A percentile compares a stretch with the other conserved stretches of the same genome.
These are phyloP conservation scores for Helogale parvula DNA, from an alignment of 2,113 vertebrate species.

Conservation along the genomic window DNA sequence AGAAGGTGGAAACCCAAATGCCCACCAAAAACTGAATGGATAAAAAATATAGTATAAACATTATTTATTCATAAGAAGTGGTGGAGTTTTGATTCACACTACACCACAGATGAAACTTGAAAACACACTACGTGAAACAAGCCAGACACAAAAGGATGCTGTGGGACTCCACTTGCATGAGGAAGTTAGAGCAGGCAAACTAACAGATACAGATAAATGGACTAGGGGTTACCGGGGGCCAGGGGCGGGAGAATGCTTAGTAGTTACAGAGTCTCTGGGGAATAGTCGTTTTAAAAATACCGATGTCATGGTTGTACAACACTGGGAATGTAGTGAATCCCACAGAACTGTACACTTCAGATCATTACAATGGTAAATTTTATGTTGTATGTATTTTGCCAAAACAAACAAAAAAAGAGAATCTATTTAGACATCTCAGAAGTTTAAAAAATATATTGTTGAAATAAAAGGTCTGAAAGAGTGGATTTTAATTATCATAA, in stretches of 20 bases:
- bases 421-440: neutral
- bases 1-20: neutral
- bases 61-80: neutral
- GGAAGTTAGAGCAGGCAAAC: neutral
- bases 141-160: neutral
- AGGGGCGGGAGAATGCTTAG: neutral
- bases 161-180: neutral
- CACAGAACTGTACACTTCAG: neutral
- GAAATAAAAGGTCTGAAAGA: neutral
- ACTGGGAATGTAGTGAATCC: neutral
- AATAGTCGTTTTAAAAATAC: neutral
- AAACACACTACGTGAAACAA: neutral
- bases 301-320: neutral
- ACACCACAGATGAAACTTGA: neutral
- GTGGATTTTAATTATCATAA: neutral
- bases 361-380: neutral
- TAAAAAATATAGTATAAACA: neutral
- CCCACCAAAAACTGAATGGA: neutral
- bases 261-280: neutral
- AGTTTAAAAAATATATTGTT: neutral
- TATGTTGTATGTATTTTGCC: neutral
- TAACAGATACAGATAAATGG: neutral
- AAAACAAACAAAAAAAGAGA: neutral
- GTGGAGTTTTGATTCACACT: neutral
- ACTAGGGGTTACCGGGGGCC: too few relatives aligned